A percentile compares a stretch with the other conserved stretches of the same genome.
Conservation (phyloP, 2,797 vertebrate species). For the Sciurus vulgaris region DNA sequence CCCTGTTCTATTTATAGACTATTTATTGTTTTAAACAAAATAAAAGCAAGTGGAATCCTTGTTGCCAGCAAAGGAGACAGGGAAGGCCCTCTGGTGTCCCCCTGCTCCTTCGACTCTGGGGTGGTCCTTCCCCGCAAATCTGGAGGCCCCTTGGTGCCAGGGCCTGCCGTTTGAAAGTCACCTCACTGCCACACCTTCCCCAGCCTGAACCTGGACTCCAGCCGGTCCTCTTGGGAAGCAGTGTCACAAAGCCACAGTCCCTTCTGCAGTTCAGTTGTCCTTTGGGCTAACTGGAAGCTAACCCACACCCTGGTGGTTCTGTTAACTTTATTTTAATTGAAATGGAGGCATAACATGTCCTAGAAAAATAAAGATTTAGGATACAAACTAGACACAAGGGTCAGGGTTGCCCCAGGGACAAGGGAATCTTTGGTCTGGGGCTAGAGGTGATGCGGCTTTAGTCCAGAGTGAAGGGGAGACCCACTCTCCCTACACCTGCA, state of each 20-base stretch:
- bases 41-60: conserved; percentile 43
- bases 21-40: conserved; percentile 77
- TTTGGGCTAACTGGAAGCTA: not conserved
- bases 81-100: not conserved
- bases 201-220: not conserved
- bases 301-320: conserved; percentile 26
- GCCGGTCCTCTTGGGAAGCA: not conserved
- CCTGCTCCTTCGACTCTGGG: not conserved
- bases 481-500: not conserved
- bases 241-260: not conserved
- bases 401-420: not conserved
- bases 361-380: conserved; percentile 85
- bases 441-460: conserved; percentile 7
- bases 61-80: not conserved
- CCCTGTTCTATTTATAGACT: conserved; percentile 72
- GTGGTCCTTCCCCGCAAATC: not conserved
- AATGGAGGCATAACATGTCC: conserved; percentile 76
- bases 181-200: fast-evolving
- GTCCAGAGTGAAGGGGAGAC: not conserved
- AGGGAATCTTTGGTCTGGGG: conserved; percentile 75
- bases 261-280: not conserved
- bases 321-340: conserved; percentile 79
- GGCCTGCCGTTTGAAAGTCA: not conserved
- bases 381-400: conserved; percentile 77
- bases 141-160: not conserved